Percentiles rank a stretch among this genome's conserved stretches.
Conservation (phyloP, 2,888 invertebrate species). For the Colletes collaris region DNA sequence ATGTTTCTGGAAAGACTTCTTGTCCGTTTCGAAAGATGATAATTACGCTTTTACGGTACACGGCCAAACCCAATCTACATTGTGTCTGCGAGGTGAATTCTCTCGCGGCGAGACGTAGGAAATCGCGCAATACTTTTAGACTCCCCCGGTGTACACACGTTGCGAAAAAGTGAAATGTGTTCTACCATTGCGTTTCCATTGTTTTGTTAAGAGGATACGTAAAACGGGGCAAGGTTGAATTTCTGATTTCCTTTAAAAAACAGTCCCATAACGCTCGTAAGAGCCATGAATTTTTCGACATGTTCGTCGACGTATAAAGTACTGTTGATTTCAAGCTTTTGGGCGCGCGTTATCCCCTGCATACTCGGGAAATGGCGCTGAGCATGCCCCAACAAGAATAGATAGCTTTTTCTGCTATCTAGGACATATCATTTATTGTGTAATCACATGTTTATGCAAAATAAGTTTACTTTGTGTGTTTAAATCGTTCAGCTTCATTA, state of each 20-base stretch:
- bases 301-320: too few relatives aligned
- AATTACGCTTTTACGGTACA: conserved; percentile 70
- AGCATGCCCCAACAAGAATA: too few relatives aligned
- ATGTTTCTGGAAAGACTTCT: conserved; percentile 49
- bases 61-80: conserved; percentile 69
- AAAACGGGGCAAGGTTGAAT: conserved; percentile 76
- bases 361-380: too few relatives aligned
- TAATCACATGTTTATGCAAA: too few relatives aligned
- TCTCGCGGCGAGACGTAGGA: conserved; percentile 70
- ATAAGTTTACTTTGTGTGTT: too few relatives aligned
- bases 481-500: too few relatives aligned
- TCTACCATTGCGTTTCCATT: conserved; percentile 73
- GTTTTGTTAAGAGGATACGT: conserved; percentile 68
- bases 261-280: conserved; percentile 8
- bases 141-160: conserved; percentile 67
- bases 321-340: too few relatives aligned
- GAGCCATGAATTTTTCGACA: conserved; percentile 17
- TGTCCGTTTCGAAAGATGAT: conserved; percentile 67
- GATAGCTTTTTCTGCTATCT: too few relatives aligned
- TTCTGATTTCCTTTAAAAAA: conserved; percentile 56
- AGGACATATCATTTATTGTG: too few relatives aligned
- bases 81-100: conserved; percentile 62
- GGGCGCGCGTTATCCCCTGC: too few relatives aligned
- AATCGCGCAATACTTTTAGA: conserved; percentile 80
- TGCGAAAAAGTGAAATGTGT: conserved; percentile 81